Percentiles rank a stretch among this genome's conserved stretches.
phyloP scores from a whole-genome alignment of 2,888 invertebrate genomes.

The Myopa testacea region DNA sequence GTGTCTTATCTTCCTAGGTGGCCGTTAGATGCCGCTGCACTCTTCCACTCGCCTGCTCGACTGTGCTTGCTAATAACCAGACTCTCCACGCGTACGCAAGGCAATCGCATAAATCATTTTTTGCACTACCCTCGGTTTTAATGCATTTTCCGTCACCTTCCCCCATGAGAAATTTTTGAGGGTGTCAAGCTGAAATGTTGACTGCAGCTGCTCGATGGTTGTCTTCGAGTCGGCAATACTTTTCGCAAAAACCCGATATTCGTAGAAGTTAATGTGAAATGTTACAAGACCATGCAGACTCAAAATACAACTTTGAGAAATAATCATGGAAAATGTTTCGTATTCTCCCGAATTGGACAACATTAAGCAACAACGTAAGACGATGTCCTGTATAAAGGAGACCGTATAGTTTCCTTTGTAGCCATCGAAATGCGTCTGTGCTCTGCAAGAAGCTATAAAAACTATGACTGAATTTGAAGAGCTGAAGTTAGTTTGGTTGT shows the following conservation, averaged over 20 bases:
- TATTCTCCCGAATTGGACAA: no score
- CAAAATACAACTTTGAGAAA: neutral
- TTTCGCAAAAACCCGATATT: neutral
- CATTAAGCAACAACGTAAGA: no score
- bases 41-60: neutral
- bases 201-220: no score
- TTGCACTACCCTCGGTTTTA: slow-evolving; percentile 15
- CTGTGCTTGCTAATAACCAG: neutral
- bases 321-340: no score
- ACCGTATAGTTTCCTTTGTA: no score
- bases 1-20: neutral
- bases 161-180: neutral
- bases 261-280: neutral
- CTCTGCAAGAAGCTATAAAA: no score
- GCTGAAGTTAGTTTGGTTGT: neutral
- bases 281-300: neutral
- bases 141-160: neutral
- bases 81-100: slow-evolving; percentile 21
- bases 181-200: neutral
- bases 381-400: no score
- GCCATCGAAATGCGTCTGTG: no score
- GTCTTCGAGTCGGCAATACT: neutral
- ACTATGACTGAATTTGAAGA: no score
- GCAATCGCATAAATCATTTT: slow-evolving; percentile 38
- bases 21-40: neutral